Evolutionary conservation across 2,888 invertebrate genomes (phyloP).

Genomic region (Cheilosia vulpina): DNA sequence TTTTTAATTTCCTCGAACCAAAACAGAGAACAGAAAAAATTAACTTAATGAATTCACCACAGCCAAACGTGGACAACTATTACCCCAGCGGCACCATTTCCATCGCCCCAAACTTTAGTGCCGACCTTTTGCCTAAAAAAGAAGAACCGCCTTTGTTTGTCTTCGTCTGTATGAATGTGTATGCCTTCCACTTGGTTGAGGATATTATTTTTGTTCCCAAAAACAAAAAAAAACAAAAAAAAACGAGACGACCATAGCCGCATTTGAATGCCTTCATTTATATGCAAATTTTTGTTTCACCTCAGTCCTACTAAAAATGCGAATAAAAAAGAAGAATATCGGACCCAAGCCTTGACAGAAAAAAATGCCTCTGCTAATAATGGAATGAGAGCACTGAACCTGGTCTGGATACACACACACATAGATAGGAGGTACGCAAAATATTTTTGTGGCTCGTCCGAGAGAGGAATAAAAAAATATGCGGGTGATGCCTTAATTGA

Average conservation of each 20-base stretch:
- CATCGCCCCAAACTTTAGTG: constrained; percentile 1
- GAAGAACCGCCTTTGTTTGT: constrained; percentile 56
- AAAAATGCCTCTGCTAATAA: constrained; percentile 56
- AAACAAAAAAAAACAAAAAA: constrained; percentile 34
- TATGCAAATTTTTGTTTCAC: constrained; percentile 81
- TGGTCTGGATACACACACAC: constrained; percentile 23
- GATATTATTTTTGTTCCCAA: constrained; percentile 67
- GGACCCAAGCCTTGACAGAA: constrained; percentile 48
- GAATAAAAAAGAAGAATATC: constrained; percentile 9
- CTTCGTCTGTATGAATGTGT: constrained; percentile 38
- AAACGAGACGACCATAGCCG: constrained; percentile 62
- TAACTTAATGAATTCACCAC: constrained; percentile 72
- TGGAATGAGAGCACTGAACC: constrained; percentile 64
- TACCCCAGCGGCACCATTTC: constrained; percentile 20
- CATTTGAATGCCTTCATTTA: constrained; percentile 80
- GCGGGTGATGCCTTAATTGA: constrained; percentile 71
- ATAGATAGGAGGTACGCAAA: constrained; percentile 37
- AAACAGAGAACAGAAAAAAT: constrained; percentile 41
- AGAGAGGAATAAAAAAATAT: constrained; percentile 48
- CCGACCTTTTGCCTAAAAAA: constrained; percentile 40
- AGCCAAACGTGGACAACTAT: constrained; percentile 64
- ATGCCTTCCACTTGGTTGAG: constrained; percentile 59
- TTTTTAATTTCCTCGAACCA: constrained; percentile 62
- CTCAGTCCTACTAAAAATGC: constrained; percentile 63
- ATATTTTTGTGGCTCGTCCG: constrained; percentile 59